Conservation (phyloP, 1,140 invertebrate genomes). For the Mizuhopecten yessoensis region DNA sequence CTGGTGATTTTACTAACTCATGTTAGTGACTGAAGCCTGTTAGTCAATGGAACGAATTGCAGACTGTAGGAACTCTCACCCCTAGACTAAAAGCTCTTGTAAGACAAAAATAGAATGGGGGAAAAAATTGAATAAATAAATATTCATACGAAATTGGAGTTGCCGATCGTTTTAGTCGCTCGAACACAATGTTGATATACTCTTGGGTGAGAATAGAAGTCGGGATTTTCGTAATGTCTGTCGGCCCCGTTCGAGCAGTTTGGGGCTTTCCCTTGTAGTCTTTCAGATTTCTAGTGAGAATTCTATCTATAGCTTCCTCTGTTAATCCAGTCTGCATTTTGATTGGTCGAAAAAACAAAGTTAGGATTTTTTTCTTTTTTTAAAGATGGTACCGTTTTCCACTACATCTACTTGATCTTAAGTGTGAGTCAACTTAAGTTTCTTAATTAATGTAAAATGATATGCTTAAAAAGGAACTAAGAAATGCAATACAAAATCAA, state of each 20-base stretch:
- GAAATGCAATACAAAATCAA: too few relatives aligned
- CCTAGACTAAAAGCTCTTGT: neutral
- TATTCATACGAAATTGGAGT: conserved; percentile 41
- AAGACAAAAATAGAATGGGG: conserved; percentile 38
- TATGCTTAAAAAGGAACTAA: too few relatives aligned
- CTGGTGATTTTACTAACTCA: neutral
- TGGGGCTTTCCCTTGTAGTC: conserved; percentile 23
- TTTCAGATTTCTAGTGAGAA: conserved; percentile 9
- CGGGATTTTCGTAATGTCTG: conserved; percentile 50
- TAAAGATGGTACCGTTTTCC: too few relatives aligned
- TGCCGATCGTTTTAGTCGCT: conserved; percentile 51
- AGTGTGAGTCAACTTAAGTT: too few relatives aligned
- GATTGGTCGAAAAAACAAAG: conserved; percentile 1
- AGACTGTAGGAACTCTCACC: neutral
- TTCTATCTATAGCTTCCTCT: conserved; percentile 54
- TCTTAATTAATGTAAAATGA: too few relatives aligned
- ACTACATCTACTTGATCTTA: too few relatives aligned
- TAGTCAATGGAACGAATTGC: neutral
- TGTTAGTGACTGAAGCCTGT: neutral
- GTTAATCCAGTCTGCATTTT: conserved; percentile 56
- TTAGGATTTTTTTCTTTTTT: too few relatives aligned
- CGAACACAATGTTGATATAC: conserved; percentile 56
- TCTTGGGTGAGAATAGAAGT: conserved; percentile 51
- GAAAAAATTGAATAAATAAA: conserved; percentile 4
- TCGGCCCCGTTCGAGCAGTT: conserved; percentile 47